These are phyloP conservation scores for Phalacrocorax pelagicus DNA, from an alignment of 2,113 vertebrate genomes.

Conservation along the genomic window DNA sequence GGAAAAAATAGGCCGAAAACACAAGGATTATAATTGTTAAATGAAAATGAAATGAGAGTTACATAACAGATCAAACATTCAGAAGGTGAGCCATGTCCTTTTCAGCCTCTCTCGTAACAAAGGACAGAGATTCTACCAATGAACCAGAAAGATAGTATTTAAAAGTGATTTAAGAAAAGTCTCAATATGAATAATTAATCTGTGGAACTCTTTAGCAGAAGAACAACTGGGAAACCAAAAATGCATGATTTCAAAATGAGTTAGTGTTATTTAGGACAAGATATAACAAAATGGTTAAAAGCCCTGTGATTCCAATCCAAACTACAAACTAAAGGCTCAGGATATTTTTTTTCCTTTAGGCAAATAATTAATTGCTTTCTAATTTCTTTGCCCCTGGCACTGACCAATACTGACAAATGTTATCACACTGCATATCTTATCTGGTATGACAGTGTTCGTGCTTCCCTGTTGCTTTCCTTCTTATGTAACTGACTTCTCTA, in stretches of 20 bases:
- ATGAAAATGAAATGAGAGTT: neutral
- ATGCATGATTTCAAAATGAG: neutral
- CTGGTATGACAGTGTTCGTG: neutral
- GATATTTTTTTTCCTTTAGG: neutral
- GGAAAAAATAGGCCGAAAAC: neutral
- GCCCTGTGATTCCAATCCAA: neutral
- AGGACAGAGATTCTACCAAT: neutral
- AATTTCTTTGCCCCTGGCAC: neutral
- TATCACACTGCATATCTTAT: neutral
- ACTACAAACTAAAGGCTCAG: neutral
- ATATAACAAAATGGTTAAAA: neutral
- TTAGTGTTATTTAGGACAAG: neutral
- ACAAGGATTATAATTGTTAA: neutral
- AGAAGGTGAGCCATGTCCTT: neutral
- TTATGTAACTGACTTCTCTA: neutral
- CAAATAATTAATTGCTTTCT: neutral
- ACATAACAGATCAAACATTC: neutral
- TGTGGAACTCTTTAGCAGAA: neutral
- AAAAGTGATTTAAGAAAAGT: neutral
- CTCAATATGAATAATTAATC: neutral
- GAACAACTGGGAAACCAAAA: neutral
- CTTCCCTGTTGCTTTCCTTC: neutral
- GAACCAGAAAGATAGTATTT: neutral
- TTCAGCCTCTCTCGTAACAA: neutral
- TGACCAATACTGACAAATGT: neutral